phyloP scores from a whole-genome alignment of 2,797 vertebrate genomes.

The Chaenodraco wilsoni region DNA sequence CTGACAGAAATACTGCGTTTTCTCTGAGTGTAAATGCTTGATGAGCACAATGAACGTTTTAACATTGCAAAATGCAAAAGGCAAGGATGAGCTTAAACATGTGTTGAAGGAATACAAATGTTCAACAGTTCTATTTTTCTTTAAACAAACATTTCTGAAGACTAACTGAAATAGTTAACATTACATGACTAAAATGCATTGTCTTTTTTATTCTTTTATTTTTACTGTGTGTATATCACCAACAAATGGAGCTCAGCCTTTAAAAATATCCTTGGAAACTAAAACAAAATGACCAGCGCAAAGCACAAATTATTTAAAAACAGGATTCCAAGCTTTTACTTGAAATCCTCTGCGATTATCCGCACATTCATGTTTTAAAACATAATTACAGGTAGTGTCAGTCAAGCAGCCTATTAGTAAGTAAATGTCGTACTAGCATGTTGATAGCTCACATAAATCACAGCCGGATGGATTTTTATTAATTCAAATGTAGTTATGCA shows the following conservation, averaged over 20 bases:
- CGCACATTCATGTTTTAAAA: background rate
- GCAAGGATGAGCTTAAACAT: background rate
- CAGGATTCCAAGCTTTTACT: background rate
- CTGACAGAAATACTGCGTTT: background rate
- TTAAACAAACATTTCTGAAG: background rate
- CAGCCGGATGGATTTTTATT: background rate
- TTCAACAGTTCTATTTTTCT: background rate
- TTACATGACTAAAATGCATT: background rate
- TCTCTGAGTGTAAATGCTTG: background rate
- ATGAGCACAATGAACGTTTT: background rate
- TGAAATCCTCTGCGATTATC: background rate
- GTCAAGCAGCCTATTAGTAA: background rate
- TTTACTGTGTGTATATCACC: background rate
- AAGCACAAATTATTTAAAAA: background rate
- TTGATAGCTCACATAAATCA: background rate
- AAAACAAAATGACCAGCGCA: background rate
- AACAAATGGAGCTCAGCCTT: background rate
- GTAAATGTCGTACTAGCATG: background rate
- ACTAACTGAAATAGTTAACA: background rate
- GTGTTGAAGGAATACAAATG: background rate
- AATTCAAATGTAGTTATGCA: background rate
- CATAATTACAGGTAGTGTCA: background rate
- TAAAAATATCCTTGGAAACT: background rate
- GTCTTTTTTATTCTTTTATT: background rate
- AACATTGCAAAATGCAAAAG: background rate